Percentiles rank a stretch among this genome's conserved stretches.
These are phyloP conservation scores for Megaustenia siamemsis DNA, from an alignment of 2,888 invertebrate genomes.

Conservation along the genomic window DNA sequence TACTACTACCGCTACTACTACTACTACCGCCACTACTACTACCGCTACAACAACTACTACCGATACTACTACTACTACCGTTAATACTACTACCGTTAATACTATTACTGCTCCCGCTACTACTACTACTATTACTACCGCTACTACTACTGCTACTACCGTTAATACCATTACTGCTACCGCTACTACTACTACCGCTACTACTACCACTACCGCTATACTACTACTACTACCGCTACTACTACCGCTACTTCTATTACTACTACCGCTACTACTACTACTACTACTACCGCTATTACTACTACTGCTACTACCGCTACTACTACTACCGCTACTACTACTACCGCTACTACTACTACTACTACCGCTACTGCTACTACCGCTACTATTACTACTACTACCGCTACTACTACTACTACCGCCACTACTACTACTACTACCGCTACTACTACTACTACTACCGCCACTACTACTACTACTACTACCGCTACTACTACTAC, in stretches of 20 bases:
- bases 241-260: conserved; percentile 34
- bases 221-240: no score
- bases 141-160: conserved; percentile 26
- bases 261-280: conserved; percentile 13
- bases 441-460: conserved; percentile 21
- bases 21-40: conserved; percentile 50
- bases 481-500: background rate
- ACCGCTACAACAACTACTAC: conserved; percentile 50
- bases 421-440: background rate
- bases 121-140: conserved; percentile 48
- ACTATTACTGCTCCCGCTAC: conserved; percentile 45
- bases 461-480: conserved; percentile 15
- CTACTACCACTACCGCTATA: no score
- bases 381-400: no score
- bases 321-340: conserved; percentile 21
- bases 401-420: background rate
- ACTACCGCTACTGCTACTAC: background rate
- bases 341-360: conserved; percentile 9
- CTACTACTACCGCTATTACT: conserved; percentile 18
- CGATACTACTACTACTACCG: conserved; percentile 50
- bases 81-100: conserved; percentile 39
- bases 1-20: conserved; percentile 10
- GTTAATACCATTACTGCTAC: no score
- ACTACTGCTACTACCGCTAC: conserved; percentile 20
- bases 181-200: conserved; percentile 46